phyloP scores from a whole-genome alignment of 1,140 invertebrate genomes.

The Ceratosolen solmsi region DNA sequence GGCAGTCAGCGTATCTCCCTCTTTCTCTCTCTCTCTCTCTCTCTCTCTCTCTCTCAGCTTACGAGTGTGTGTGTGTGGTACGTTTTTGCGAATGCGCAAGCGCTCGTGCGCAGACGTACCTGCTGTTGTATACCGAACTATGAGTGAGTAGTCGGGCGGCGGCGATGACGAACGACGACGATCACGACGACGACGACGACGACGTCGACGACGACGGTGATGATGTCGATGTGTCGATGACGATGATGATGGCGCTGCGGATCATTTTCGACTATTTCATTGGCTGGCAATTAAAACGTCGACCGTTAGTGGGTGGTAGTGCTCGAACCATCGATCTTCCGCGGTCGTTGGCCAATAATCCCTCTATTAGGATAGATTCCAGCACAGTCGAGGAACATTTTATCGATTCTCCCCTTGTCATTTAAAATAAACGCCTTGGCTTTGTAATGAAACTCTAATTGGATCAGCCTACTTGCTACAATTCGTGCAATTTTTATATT shows the following conservation, averaged over 20 bases:
- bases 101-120: neutral
- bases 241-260: neutral
- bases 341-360: too few relatives aligned
- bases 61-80: neutral
- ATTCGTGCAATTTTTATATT: too few relatives aligned
- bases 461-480: too few relatives aligned
- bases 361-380: too few relatives aligned
- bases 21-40: neutral
- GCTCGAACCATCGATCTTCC: too few relatives aligned
- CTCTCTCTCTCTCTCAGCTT: slow-evolving; percentile 1
- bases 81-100: neutral
- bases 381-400: too few relatives aligned
- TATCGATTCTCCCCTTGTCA: too few relatives aligned
- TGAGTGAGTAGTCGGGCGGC: neutral
- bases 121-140: neutral
- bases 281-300: neutral
- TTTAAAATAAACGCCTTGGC: too few relatives aligned
- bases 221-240: too few relatives aligned
- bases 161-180: neutral
- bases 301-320: neutral
- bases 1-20: neutral
- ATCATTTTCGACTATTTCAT: neutral
- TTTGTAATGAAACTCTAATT: too few relatives aligned
- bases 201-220: too few relatives aligned
- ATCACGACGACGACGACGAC: too few relatives aligned